phyloP scores from a whole-genome alignment of 2,888 invertebrate species.

The Lucinisca nassula region DNA sequence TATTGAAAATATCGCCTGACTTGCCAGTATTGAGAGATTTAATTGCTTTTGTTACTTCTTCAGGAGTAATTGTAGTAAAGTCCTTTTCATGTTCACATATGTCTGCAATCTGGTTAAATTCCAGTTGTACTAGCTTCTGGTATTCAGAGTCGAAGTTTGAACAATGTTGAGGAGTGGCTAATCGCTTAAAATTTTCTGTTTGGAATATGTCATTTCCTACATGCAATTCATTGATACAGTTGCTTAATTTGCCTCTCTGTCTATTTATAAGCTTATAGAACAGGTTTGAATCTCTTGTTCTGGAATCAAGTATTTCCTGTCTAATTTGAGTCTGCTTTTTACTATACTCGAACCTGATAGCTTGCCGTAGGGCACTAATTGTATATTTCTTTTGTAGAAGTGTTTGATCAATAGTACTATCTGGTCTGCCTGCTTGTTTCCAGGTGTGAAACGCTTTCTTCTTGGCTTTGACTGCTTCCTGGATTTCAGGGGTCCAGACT shows the following conservation, averaged over 20 bases:
- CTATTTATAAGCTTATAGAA: slow-evolving; percentile 3
- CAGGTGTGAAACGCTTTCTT: background rate
- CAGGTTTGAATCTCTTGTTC: background rate
- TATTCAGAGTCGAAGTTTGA: background rate
- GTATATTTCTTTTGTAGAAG: background rate
- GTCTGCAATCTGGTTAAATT: background rate
- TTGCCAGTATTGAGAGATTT: background rate
- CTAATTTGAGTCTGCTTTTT: background rate
- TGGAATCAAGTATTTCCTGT: background rate
- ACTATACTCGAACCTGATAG: background rate
- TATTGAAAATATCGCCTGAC: background rate
- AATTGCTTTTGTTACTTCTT: too few relatives aligned
- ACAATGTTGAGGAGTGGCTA: background rate
- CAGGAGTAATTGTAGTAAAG: background rate
- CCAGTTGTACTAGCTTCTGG: background rate
- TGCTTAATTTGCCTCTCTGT: background rate
- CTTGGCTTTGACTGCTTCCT: background rate
- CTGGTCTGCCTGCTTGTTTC: background rate
- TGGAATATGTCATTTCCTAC: background rate
- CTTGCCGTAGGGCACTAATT: background rate
- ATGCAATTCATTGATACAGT: background rate
- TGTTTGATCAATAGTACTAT: background rate
- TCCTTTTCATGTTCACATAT: background rate
- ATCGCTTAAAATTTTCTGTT: background rate
- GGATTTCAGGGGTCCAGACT: background rate